These are phyloP conservation scores for Papilio helenus DNA, from an alignment of 1,140 invertebrate species.

Conservation along the genomic window DNA sequence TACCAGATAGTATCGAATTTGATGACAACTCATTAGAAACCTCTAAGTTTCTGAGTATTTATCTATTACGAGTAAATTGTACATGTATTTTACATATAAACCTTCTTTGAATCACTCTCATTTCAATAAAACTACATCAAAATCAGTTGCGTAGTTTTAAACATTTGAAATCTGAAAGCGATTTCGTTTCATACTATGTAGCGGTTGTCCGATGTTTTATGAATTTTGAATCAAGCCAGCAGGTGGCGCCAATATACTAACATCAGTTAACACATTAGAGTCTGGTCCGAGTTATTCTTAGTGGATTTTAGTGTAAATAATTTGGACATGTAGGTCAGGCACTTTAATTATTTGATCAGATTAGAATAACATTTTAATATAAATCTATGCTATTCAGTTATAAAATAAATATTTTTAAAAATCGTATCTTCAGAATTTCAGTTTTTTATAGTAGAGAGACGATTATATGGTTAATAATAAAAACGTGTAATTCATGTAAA, in stretches of 20 bases:
- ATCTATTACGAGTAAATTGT: too few relatives aligned
- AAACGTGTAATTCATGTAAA: neutral
- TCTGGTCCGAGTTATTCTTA: neutral
- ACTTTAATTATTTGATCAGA: neutral
- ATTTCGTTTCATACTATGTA: too few relatives aligned
- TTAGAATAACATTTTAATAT: neutral
- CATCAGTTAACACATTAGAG: neutral
- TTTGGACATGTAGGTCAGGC: neutral
- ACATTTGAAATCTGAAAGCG: too few relatives aligned
- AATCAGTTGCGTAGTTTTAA: too few relatives aligned
- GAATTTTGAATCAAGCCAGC: neutral
- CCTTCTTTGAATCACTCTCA: too few relatives aligned
- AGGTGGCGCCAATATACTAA: neutral
- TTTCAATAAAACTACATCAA: too few relatives aligned
- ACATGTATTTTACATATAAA: too few relatives aligned
- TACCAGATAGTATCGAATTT: too few relatives aligned
- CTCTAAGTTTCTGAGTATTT: too few relatives aligned
- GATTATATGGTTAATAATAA: neutral
- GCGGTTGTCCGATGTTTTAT: neutral
- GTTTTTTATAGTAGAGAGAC: too few relatives aligned
- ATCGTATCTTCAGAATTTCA: neutral
- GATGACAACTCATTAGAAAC: too few relatives aligned
- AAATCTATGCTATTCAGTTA: neutral
- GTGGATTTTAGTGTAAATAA: conserved; percentile 15
- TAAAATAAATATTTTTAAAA: neutral